Evolutionary conservation across 2,797 vertebrate genomes (phyloP), one percentile per base, ranked within the genome.

Genomic region (Malurus leucopterus): DNA sequence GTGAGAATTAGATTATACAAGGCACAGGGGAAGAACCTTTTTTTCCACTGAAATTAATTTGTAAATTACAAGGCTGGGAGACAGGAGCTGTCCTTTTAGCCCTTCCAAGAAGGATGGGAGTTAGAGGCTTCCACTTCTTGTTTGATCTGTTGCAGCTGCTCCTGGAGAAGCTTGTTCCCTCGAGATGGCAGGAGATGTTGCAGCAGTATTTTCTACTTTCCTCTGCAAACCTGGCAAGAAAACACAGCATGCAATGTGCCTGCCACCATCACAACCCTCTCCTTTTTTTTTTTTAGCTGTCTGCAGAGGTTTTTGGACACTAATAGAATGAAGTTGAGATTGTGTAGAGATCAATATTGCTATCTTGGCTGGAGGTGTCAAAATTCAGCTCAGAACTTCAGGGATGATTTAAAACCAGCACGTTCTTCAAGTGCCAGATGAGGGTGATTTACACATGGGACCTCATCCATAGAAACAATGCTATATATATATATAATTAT

Each of bases 211-310:
- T 86, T 62, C 40, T 51, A 13, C 29, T 9, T n/a, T 26, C 11
- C 16, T 61, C 27, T 74, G 50, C 16, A 50, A 74, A 54, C 13
- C 23, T 74, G 26, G 36, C 24, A 47, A 62, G 41, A 59, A 71
- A 77, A 4, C 24, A 15, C 1, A 8, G 9, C 16, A 19, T 2
- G 3, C 15, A 77, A 20, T 3, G 2, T 0, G 2, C 6, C 51
- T 68, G n/a, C 26, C 23, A 55, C 26, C 49, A n/a, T 36, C 18
- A 50, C n/a, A 63, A 11, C 27, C 11, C 14, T 64, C 10, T 63
- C 0, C 0, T 11, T 54, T 38, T 11, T 23, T 40, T 62, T n/a
- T 44, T 46, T 44, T 44, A 10, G 14, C 17, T 71, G 9, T 22
- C 36, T 76, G 7, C 23, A 67, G 57, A 63, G 6, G 5, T 15